Percentiles rank a stretch among this genome's conserved stretches.
These are phyloP conservation scores for Melanotaenia boesemani DNA, from an alignment of 2,797 vertebrate species.

Conservation along the genomic window DNA sequence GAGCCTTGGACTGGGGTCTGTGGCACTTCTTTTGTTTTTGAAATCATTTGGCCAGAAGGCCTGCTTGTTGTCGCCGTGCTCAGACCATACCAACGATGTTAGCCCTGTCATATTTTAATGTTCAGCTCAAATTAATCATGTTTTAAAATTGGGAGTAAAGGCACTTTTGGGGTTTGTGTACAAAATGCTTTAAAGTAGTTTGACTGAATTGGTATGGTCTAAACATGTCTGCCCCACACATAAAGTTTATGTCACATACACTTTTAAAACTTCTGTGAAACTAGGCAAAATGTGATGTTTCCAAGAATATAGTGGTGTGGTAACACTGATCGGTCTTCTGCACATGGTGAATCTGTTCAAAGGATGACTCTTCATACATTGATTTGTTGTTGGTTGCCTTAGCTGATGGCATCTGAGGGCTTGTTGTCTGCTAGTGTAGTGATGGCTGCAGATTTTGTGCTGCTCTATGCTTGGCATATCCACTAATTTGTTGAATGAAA, in stretches of 20 bases:
- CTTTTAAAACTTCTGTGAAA: background rate
- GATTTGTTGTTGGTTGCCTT: conserved; percentile 28
- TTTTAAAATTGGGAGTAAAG: conserved; percentile 55
- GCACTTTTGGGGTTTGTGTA: conserved; percentile 23
- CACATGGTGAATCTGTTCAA: conserved; percentile 62
- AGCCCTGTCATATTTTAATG: conserved; percentile 34
- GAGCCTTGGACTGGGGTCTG: conserved; percentile 99
- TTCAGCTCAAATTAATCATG: conserved; percentile 60
- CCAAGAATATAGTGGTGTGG: conserved; percentile 31
- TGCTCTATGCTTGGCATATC: conserved; percentile 23
- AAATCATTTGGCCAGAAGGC: conserved; percentile 82
- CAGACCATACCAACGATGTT: conserved; percentile 91
- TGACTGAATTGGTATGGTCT: conserved; percentile 89
- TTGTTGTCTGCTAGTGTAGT: conserved; percentile 56
- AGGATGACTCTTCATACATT: conserved; percentile 74
- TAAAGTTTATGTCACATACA: background rate
- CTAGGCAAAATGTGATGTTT: conserved; percentile 22
- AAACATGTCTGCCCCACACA: conserved; percentile 55
- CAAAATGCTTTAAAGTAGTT: conserved; percentile 28
- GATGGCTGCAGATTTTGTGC: conserved; percentile 30
- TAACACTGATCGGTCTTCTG: conserved; percentile 36
- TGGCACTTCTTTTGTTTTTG: conserved; percentile 86
- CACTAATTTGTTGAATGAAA: conserved; percentile 31
- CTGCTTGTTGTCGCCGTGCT: conserved; percentile 79
- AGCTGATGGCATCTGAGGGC: conserved; percentile 65